These are phyloP conservation scores for Caenorhabditis afra DNA, from an alignment of 2,888 invertebrate species.

Conservation along the genomic window DNA sequence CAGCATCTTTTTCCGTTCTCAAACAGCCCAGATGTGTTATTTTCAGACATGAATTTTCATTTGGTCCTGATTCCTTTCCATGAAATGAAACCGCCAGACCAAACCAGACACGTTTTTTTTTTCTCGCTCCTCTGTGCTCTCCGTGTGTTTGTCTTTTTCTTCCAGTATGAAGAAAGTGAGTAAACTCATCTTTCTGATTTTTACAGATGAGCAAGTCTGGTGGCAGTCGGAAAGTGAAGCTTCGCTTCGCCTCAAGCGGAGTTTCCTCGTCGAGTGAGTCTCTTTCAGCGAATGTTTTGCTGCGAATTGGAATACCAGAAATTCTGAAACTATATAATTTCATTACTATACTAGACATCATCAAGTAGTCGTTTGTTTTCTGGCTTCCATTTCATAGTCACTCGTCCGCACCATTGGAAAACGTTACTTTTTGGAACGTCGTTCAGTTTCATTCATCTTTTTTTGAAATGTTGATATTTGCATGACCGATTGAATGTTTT, in stretches of 20 bases:
- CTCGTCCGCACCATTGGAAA: conserved; percentile 11
- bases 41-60: conserved; percentile 16
- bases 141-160: conserved; percentile 3
- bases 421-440: conserved; percentile 18
- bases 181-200: conserved; percentile 22
- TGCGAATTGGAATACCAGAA: not conserved
- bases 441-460: conserved; percentile 29
- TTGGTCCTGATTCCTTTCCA: conserved; percentile 6
- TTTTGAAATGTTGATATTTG: not conserved
- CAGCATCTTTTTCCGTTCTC: conserved; percentile 1
- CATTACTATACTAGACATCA: conserved; percentile 30
- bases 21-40: not conserved
- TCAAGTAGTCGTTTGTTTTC: too few species aligned
- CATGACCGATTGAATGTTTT: not conserved
- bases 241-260: conserved; percentile 55
- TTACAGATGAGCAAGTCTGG: conserved; percentile 63
- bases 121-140: not conserved
- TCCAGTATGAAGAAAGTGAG: not conserved
- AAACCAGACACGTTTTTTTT: not conserved
- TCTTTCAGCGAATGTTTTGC: conserved; percentile 12
- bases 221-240: conserved; percentile 53
- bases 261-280: conserved; percentile 40
- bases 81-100: not conserved
- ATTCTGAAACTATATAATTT: conserved; percentile 23
- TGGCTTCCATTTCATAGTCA: not conserved